phyloP scores from a whole-genome alignment of 2,113 vertebrate species.

The Strix uralensis region DNA sequence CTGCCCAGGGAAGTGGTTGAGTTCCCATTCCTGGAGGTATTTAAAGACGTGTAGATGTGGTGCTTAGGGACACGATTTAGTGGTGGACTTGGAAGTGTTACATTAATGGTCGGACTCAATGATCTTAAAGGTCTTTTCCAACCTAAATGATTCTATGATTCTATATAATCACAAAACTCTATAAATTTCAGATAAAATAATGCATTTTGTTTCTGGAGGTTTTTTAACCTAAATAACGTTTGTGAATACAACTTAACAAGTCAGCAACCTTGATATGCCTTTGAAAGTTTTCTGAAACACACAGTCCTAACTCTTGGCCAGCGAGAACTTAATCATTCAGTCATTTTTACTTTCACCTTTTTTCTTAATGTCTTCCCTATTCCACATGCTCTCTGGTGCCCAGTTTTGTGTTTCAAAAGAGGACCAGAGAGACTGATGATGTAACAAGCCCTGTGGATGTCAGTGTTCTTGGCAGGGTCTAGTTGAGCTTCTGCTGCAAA shows the following conservation, averaged over 20 bases:
- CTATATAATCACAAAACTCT: neutral
- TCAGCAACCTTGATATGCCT: neutral
- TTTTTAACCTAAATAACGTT: neutral
- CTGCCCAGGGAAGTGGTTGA: no score
- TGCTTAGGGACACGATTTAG: no score
- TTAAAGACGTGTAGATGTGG: no score
- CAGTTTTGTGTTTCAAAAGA: neutral
- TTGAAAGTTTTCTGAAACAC: conserved; percentile 1
- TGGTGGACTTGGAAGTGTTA: no score
- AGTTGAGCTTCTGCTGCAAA: neutral
- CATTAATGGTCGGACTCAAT: no score
- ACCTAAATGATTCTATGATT: neutral
- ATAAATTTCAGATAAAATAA: neutral
- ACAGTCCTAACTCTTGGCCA: neutral
- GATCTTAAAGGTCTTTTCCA: no score
- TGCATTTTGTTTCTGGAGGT: neutral
- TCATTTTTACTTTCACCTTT: neutral
- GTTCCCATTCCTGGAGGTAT: no score
- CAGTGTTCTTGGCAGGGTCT: neutral
- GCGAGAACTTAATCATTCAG: neutral
- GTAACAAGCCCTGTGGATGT: neutral
- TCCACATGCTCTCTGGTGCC: neutral
- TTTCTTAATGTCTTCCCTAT: neutral
- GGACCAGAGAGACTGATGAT: neutral
- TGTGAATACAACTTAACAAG: neutral